phyloP scores from a whole-genome alignment of 2,113 vertebrate genomes.

The Rhizomys pruinosus region DNA sequence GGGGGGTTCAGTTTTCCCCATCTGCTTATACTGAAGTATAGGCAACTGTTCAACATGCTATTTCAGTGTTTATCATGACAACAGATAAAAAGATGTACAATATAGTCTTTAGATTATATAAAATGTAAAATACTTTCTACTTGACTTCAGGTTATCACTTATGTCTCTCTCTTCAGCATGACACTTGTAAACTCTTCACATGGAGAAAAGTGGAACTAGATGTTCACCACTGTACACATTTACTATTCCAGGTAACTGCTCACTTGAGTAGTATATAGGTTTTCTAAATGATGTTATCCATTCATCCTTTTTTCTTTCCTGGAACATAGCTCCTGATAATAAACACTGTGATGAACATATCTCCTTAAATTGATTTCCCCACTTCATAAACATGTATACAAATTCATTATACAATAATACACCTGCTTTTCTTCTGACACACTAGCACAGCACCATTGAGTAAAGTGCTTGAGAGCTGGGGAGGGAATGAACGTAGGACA shows the following conservation, averaged over 20 bases:
- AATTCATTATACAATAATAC: conserved; percentile 80
- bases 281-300: conserved; percentile 61
- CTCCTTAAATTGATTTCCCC: conserved; percentile 79
- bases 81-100: conserved; percentile 85
- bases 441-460: conserved; percentile 83
- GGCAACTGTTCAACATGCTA: conserved; percentile 87
- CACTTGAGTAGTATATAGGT: conserved; percentile 52
- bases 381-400: conserved; percentile 81
- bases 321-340: conserved; percentile 79
- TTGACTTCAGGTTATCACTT: conserved; percentile 79
- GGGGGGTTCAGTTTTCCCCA: conserved; percentile 82
- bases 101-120: conserved; percentile 81
- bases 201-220: conserved; percentile 66
- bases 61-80: conserved; percentile 86
- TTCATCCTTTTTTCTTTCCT: conserved; percentile 61
- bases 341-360: conserved; percentile 80
- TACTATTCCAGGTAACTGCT: conserved; percentile 63
- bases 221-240: conserved; percentile 71
- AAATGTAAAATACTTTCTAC: conserved; percentile 81
- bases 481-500: background rate
- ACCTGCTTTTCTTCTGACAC: conserved; percentile 83
- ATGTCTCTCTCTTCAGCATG: conserved; percentile 71
- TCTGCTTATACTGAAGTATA: conserved; percentile 81
- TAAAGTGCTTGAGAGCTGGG: conserved; percentile 64
- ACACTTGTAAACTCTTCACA: conserved; percentile 76